These are phyloP conservation scores for Sinocyclocheilus grahami DNA, from an alignment of 2,113 vertebrate genomes.

Conservation along the genomic window DNA sequence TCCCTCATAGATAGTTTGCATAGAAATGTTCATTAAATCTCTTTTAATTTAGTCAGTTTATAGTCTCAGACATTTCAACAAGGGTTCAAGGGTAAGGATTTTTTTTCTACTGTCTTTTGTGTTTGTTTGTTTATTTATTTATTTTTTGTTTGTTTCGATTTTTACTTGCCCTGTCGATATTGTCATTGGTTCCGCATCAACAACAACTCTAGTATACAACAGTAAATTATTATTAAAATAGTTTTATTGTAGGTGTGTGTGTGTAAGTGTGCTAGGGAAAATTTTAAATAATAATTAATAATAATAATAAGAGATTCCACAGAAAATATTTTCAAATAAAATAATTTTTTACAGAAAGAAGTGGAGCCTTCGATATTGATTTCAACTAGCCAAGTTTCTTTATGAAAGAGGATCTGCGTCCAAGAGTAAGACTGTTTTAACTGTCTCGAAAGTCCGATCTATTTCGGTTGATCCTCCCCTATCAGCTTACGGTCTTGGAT, in stretches of 20 bases:
- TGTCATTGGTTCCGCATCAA: no score
- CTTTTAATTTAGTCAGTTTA: not conserved
- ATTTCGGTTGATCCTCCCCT: slow-evolving; percentile 71
- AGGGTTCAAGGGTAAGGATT: not conserved
- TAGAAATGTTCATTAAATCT: slow-evolving; percentile 7
- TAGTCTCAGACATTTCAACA: not conserved
- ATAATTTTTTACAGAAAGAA: slow-evolving; percentile 43
- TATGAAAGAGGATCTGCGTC: slow-evolving; percentile 71
- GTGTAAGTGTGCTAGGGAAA: no score
- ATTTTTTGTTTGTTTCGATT: no score
- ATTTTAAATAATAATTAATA: no score
- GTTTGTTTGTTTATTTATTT: no score
- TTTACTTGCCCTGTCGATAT: no score
- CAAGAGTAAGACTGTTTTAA: slow-evolving; percentile 68
- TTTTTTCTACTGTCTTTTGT: not conserved
- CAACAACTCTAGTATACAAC: no score
- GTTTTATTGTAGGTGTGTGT: no score
- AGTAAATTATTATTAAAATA: no score
- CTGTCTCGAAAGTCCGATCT: slow-evolving; percentile 69
- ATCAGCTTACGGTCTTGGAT: slow-evolving; percentile 23
- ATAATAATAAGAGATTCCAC: no score
- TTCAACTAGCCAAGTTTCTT: slow-evolving; percentile 69
- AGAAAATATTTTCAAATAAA: no score
- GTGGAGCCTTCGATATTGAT: slow-evolving; percentile 66
- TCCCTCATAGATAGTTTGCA: not conserved